phyloP scores from a whole-genome alignment of 2,888 invertebrate genomes.

The Brenthis daphne region DNA sequence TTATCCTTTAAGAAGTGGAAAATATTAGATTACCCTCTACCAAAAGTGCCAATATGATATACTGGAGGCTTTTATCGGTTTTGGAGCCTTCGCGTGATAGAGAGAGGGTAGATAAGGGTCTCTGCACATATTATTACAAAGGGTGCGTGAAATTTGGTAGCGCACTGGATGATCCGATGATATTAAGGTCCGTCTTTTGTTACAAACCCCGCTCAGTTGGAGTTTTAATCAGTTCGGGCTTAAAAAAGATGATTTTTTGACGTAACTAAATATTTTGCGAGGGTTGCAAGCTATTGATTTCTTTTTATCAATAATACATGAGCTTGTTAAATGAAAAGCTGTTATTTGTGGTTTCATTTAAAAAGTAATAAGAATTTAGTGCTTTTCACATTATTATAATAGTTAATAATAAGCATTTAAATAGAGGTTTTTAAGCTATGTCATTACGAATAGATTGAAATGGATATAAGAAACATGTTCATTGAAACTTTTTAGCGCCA shows the following conservation, averaged over 20 bases:
- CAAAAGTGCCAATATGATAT: conserved; percentile 79
- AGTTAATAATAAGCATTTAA: no score
- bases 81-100: conserved; percentile 45
- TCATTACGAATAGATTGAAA: no score
- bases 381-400: no score
- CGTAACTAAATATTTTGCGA: conserved; percentile 28
- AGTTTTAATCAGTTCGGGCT: conserved; percentile 56
- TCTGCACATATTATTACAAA: conserved; percentile 69
- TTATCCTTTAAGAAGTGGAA: conserved; percentile 67
- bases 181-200: conserved; percentile 50
- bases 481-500: no score
- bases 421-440: no score
- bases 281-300: conserved; percentile 13
- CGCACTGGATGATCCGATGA: conserved; percentile 65
- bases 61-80: conserved; percentile 69
- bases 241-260: conserved; percentile 35
- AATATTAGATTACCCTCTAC: conserved; percentile 65
- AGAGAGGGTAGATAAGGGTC: conserved; percentile 71
- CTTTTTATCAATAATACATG: conserved; percentile 8
- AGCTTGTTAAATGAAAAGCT: background rate
- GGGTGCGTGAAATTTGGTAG: conserved; percentile 79
- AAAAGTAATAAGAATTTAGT: no score
- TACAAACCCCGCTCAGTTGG: conserved; percentile 33
- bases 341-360: background rate
- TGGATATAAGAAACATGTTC: no score